Base-by-base conservation (phyloP, 2,888 invertebrate species). In the Dryococelus australis region DNA sequence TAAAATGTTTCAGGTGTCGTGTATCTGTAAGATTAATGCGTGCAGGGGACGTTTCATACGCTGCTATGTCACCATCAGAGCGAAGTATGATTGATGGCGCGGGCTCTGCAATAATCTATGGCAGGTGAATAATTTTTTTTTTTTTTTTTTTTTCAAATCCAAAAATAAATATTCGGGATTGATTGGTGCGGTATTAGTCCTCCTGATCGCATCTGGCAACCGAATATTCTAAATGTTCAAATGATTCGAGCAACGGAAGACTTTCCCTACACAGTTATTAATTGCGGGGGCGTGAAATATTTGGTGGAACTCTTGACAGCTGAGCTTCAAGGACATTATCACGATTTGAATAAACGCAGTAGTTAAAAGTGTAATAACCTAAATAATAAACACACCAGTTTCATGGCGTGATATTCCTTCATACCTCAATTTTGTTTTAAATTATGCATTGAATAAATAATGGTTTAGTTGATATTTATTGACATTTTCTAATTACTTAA, bases 11-110 rank as follows among this genome's bases (percentile, higher is more conserved):
- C 65, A 65, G 65, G 65, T n/a, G 65, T 10, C 65, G n/a, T n/a
- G 65, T 65, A 65, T 65, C 65, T n/a, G 65, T 65, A 24, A 65
- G 65, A 65, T 65, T 65, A 65, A 65, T 65, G 65, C 65, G 65
- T 65, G 0, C 6, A 65, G n/a, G 16, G 65, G 65, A 65, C 65
- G 24, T n/a, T 65, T 65, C 65, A 65, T 65, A 65, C 65, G 20
- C 65, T 65, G 65, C 65, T 24, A n/a, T 65, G 65, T 65, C 65
- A 24, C 65, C 65, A 65, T 65, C 65, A 65, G 65, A n/a, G 65
- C 20, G 65, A 65, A 65, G 65, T 65, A 65, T 65, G 65, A 65
- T 65, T 65, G 65, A 65, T 65, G n/a, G 65, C 65, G 24, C 65
- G 65, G 13, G 10, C 16, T 24, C 65, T 65, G n/a, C 65, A 65